Conservation (phyloP, 1,140 invertebrate species). For the Thaumetopoea pityocampa region DNA sequence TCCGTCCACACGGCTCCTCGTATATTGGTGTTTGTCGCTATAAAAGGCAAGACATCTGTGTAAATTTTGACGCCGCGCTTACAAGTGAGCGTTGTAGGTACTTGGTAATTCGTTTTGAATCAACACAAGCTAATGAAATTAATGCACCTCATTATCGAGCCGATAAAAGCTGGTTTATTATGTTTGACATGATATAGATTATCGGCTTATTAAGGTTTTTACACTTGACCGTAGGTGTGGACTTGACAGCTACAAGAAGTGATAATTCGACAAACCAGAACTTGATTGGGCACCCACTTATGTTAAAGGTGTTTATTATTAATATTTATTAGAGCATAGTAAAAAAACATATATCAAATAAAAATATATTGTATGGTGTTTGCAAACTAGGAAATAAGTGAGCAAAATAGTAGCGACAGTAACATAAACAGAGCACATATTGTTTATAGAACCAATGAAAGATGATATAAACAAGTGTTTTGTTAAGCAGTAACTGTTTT, state of each 20-base stretch:
- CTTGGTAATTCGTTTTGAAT: slow-evolving; percentile 18
- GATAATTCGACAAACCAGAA: slow-evolving; percentile 15
- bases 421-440: no score
- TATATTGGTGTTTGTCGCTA: slow-evolving; percentile 1
- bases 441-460: no score
- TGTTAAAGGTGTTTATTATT: background rate
- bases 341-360: slow-evolving; percentile 6
- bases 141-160: slow-evolving; percentile 5
- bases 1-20: background rate
- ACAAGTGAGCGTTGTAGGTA: slow-evolving; percentile 16
- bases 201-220: slow-evolving; percentile 15
- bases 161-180: slow-evolving; percentile 10
- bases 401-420: no score
- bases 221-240: slow-evolving; percentile 21
- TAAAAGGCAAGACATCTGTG: slow-evolving; percentile 21
- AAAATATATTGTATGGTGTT: slow-evolving; percentile 12
- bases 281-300: slow-evolving; percentile 8
- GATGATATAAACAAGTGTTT: no score
- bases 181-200: slow-evolving; percentile 3
- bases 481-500: no score
- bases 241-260: slow-evolving; percentile 13
- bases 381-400: no score
- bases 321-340: slow-evolving; percentile 10
- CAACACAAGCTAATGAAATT: slow-evolving; percentile 19
- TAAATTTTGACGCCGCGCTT: slow-evolving; percentile 12